Percentiles rank a stretch among this genome's conserved stretches.
phyloP scores from a whole-genome alignment of 2,888 invertebrate species.

The Drosophila koepferae region DNA sequence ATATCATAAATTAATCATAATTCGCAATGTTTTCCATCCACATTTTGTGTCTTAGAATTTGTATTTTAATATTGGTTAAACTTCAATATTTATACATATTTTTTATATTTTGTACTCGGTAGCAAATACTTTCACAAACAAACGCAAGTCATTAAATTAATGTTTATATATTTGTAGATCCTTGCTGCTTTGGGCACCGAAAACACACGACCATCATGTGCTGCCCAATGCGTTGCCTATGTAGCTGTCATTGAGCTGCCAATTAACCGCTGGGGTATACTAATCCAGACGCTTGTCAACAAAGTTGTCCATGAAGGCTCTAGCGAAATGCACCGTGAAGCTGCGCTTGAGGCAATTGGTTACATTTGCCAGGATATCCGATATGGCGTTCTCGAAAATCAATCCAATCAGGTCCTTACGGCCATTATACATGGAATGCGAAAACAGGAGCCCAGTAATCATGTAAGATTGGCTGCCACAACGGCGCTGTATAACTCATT shows the following conservation, averaged over 20 bases:
- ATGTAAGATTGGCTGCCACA: slow-evolving; percentile 98
- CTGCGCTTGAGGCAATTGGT: slow-evolving; percentile 98
- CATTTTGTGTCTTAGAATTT: not conserved
- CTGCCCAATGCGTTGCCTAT: slow-evolving; percentile 99
- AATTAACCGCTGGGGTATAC: slow-evolving; percentile 95
- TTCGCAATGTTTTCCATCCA: not conserved
- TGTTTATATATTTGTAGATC: slow-evolving; percentile 87
- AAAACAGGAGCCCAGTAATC: slow-evolving; percentile 95
- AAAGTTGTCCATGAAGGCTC: slow-evolving; percentile 95
- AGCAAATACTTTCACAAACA: not conserved
- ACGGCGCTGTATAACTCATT: slow-evolving; percentile 98
- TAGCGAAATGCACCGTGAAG: slow-evolving; percentile 97
- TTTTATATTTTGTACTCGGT: not conserved
- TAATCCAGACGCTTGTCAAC: slow-evolving; percentile 94
- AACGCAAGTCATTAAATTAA: not conserved
- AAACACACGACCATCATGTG: slow-evolving; percentile 96
- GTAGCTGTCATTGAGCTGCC: slow-evolving; percentile 98
- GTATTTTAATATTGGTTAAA: no score
- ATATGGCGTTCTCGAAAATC: slow-evolving; percentile 94
- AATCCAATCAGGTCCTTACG: slow-evolving; percentile 98
- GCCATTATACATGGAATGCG: slow-evolving; percentile 99
- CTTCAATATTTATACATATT: not conserved
- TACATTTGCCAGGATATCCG: slow-evolving; percentile 96
- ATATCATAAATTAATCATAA: no score
- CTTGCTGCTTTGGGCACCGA: slow-evolving; percentile 98